These are phyloP conservation scores for Murina feae DNA, from an alignment of 2,113 vertebrate genomes.

Conservation along the genomic window DNA sequence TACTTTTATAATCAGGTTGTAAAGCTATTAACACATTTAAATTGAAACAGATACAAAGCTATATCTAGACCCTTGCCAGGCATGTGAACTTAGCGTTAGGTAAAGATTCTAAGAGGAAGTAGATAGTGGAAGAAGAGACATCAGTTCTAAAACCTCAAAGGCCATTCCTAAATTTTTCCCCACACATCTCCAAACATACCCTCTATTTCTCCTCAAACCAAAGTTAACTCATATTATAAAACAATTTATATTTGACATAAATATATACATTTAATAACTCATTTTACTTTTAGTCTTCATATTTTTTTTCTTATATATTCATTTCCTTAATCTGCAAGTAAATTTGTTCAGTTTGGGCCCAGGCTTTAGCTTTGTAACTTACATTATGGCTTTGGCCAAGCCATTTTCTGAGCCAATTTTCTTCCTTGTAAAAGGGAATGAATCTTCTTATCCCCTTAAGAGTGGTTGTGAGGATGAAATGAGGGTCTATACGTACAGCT, in stretches of 20 bases:
- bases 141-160: constrained; percentile 21
- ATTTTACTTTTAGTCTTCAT: background rate
- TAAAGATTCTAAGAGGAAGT: background rate
- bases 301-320: background rate
- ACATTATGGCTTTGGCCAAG: background rate
- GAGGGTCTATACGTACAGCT: background rate
- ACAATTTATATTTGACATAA: background rate
- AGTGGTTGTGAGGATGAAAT: constrained; percentile 3
- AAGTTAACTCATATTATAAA: background rate
- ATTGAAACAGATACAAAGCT: background rate
- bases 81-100: background rate
- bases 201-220: background rate
- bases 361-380: background rate
- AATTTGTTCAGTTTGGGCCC: background rate
- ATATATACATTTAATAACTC: background rate
- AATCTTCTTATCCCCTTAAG: background rate
- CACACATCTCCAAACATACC: background rate
- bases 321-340: background rate
- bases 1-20: constrained; percentile 25
- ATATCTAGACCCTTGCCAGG: background rate
- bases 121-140: background rate
- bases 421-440: background rate
- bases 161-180: background rate
- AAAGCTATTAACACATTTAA: background rate
- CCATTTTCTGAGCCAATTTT: background rate